phyloP scores from a whole-genome alignment of 2,888 invertebrate species.

The Nomada ruficornis region DNA sequence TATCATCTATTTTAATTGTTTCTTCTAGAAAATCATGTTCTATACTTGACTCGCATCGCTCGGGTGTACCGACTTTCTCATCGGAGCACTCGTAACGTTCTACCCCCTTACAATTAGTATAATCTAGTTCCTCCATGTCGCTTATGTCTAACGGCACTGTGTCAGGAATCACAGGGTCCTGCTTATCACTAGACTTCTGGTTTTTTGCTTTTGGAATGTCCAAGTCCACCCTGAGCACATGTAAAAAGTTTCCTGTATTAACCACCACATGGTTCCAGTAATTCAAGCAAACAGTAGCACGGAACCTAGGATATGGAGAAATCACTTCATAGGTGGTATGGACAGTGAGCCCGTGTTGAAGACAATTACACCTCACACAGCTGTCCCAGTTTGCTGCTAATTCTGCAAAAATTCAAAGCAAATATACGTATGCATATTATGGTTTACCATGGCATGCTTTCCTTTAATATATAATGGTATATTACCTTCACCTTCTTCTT shows the following conservation, averaged over 20 bases:
- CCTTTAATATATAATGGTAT: neutral
- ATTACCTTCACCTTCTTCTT: constrained; percentile 84
- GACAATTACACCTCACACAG: constrained; percentile 90
- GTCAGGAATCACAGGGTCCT: constrained; percentile 77
- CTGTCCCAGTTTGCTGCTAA: constrained; percentile 85
- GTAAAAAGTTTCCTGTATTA: constrained; percentile 94
- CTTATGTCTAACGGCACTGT: constrained; percentile 79
- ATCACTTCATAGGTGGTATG: constrained; percentile 96
- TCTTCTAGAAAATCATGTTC: constrained; percentile 77
- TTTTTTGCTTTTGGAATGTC: constrained; percentile 80
- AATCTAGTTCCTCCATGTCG: constrained; percentile 78
- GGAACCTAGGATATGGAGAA: constrained; percentile 92
- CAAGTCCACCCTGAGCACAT: constrained; percentile 89
- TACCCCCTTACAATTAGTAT: constrained; percentile 66
- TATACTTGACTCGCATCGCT: constrained; percentile 76
- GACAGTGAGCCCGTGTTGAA: constrained; percentile 95
- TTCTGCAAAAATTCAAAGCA: constrained; percentile 78
- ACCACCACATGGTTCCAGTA: constrained; percentile 91
- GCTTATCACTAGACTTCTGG: constrained; percentile 80
- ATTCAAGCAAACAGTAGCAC: constrained; percentile 89
- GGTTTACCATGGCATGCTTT: neutral
- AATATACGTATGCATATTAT: constrained; percentile 1
- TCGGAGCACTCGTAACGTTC: constrained; percentile 77
- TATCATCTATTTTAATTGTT: constrained; percentile 72
- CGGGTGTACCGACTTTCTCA: constrained; percentile 76